Evolutionary conservation across 2,888 invertebrate species (phyloP).

Genomic region (Thereva nobilitata): DNA sequence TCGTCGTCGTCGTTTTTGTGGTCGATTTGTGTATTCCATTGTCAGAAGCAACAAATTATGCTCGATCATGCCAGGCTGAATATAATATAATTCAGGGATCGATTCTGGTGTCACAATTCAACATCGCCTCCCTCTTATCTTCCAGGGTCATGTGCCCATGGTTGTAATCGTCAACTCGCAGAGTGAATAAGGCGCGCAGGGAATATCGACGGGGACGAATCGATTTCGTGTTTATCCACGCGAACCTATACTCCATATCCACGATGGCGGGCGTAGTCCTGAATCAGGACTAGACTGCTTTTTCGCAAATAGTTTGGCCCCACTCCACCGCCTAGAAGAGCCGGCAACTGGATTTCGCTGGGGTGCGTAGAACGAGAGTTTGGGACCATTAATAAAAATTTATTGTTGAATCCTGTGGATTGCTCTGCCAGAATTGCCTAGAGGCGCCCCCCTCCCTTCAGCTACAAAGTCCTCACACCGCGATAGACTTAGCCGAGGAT

Average conservation of each 20-base stretch:
- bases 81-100: conserved; percentile 22
- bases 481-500: too few relatives aligned
- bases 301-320: too few relatives aligned
- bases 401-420: conserved; percentile 21
- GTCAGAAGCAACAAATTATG: conserved; percentile 23
- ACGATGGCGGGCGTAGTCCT: too few relatives aligned
- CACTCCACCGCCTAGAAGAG: not conserved
- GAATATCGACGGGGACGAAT: conserved; percentile 11
- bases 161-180: conserved; percentile 17
- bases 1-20: not conserved
- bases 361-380: not conserved
- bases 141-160: conserved; percentile 7
- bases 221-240: conserved; percentile 26
- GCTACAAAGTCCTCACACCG: not conserved
- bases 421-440: conserved; percentile 20
- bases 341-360: conserved; percentile 1
- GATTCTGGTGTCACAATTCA: conserved; percentile 18
- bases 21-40: conserved; percentile 1
- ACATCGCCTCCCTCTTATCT: conserved; percentile 11
- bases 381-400: conserved; percentile 31
- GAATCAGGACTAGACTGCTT: too few relatives aligned
- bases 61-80: conserved; percentile 23
- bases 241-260: conserved; percentile 3
- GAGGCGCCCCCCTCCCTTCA: conserved; percentile 1
- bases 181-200: conserved; percentile 8